Evolutionary conservation across 2,797 vertebrate species (phyloP).

Genomic region (Danionella dracula): DNA sequence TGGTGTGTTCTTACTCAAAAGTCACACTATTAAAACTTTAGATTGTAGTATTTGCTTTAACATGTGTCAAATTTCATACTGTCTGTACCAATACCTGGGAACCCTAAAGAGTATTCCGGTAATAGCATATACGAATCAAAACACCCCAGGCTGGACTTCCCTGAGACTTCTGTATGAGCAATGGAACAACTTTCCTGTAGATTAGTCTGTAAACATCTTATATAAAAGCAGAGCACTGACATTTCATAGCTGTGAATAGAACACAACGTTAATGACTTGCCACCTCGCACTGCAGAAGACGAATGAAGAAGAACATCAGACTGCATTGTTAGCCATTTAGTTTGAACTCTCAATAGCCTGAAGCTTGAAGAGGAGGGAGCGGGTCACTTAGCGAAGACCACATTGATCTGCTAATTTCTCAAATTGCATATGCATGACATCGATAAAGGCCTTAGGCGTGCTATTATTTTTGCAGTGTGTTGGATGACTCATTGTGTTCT

Average conservation of each 20-base stretch:
- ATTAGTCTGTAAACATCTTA: constrained; percentile 13
- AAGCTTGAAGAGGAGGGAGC: constrained; percentile 39
- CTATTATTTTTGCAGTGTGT: constrained; percentile 41
- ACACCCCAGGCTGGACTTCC: neutral
- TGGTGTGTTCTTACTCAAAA: no score
- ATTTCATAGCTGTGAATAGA: constrained; percentile 7
- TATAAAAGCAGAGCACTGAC: neutral
- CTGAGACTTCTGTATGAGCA: neutral
- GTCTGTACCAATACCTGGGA: neutral
- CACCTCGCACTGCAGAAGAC: neutral
- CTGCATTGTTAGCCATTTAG: constrained; percentile 29
- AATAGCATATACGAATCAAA: neutral
- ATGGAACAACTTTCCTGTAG: neutral
- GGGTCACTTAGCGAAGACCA: constrained; percentile 35
- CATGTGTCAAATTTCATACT: neutral
- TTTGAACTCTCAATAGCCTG: constrained; percentile 29
- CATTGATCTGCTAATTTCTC: constrained; percentile 48
- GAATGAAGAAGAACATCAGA: neutral
- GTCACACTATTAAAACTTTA: no score
- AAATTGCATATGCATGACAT: constrained; percentile 54
- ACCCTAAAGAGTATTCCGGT: no score
- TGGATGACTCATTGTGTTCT: constrained; percentile 44
- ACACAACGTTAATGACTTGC: constrained; percentile 16
- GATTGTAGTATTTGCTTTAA: no score
- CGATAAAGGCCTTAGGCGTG: constrained; percentile 24